phyloP scores from a whole-genome alignment of 2,113 vertebrate species.

The Odontophorus gujanensis region DNA sequence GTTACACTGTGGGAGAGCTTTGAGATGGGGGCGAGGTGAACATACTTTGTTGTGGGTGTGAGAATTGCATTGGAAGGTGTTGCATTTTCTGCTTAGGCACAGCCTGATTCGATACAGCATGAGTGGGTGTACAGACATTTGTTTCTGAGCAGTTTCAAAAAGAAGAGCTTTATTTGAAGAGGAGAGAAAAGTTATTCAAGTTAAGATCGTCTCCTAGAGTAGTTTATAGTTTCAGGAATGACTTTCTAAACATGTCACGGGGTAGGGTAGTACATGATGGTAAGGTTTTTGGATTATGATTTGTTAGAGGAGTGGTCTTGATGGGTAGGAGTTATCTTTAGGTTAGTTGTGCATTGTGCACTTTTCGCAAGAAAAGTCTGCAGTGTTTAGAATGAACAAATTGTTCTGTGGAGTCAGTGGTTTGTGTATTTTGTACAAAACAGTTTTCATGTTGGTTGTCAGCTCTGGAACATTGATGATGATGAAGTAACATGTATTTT shows the following conservation, averaged over 20 bases:
- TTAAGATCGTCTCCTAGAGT: neutral
- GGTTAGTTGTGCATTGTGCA: neutral
- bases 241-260: neutral
- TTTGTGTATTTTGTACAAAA: neutral
- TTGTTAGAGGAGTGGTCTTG: neutral
- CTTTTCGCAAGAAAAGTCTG: neutral
- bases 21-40: neutral
- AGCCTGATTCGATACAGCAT: neutral
- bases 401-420: neutral
- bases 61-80: neutral
- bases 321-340: neutral
- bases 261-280: neutral
- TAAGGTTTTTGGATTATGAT: neutral
- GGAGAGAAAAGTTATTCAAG: neutral
- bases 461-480: neutral
- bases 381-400: neutral
- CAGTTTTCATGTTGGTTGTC: neutral
- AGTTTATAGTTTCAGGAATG: neutral
- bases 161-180: neutral
- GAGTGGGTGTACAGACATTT: neutral
- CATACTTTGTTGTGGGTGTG: neutral
- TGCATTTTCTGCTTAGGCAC: neutral
- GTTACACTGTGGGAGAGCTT: neutral
- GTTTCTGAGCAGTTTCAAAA: neutral
- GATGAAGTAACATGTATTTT: neutral